Base-by-base conservation (phyloP, 2,797 vertebrate species). In the Thalassophryne amazonica region DNA sequence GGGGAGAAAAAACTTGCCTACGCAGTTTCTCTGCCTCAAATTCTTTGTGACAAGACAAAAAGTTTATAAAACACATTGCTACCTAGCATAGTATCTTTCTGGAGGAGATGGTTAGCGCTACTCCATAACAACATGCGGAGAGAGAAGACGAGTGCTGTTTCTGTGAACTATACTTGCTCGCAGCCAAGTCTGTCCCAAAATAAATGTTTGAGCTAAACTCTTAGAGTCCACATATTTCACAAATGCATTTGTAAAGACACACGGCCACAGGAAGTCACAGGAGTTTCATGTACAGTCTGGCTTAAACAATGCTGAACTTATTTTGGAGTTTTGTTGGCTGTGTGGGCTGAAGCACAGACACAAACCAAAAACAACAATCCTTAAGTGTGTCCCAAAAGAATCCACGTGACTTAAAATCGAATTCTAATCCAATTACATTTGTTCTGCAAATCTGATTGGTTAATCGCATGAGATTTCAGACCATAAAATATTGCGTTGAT, bases 111-210 rank as follows among this genome's bases (percentile, higher is more conserved):
- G 46, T 80, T 78, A 71, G 14, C 32, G 3, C 37, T 28, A 48
- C 47, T 32, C 70, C 69, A 76, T 69, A 76, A 83, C 63, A 74
- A 65, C 51, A 50, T 53, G 42, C 7, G 52, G 68, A 67, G 60
- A 63, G 45, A 76, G 49, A 46, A 27, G 62, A 73, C 62, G 57
- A 64, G 68, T 64, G 68, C 67, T 68, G 61, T 58, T 56, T 56
- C 69, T 66, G 29, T 24, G 30, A 31, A 32, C 66, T 77, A 71
- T 75, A 62, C 80, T 83, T 76, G 54, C 61, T 57, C 33, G 15
- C 41, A 54, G 67, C 56, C 67, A 54, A 45, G 78, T 73, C 71
- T 68, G 75, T 48, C 76, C 73, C 41, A 47, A 70, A 81, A 73
- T 76, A 85, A 42, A 48, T 29, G 47, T 30, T 41, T 18, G 43